Percentiles rank a stretch among this genome's conserved stretches.
phyloP scores from a whole-genome alignment of 2,113 vertebrate genomes.

The Campylomormyrus numenius region DNA sequence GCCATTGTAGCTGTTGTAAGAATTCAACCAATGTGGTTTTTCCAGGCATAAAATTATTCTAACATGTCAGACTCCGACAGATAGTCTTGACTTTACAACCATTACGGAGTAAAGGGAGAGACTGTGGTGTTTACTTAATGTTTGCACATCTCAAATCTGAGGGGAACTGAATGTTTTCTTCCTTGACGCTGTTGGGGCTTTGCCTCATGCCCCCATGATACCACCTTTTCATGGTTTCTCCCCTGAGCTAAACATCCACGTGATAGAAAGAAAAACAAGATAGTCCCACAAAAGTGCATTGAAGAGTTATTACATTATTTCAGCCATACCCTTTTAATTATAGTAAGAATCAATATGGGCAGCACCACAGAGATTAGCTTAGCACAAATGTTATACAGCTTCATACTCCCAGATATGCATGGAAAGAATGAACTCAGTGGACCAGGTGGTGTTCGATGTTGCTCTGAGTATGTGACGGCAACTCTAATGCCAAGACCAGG shows the following conservation, averaged over 20 bases:
- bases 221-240: slow-evolving; percentile 7
- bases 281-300: not conserved
- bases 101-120: not conserved
- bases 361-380: not conserved
- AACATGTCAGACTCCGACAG: not conserved
- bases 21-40: not conserved
- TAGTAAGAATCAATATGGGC: not conserved
- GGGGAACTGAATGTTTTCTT: slow-evolving; percentile 3
- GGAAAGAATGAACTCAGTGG: not conserved
- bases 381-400: not conserved
- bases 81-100: not conserved
- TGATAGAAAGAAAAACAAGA: slow-evolving; percentile 42
- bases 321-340: not conserved
- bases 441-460: not conserved
- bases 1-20: not conserved
- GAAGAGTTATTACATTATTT: not conserved
- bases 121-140: slow-evolving; percentile 32
- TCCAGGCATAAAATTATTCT: not conserved
- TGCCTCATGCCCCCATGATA: slow-evolving; percentile 31
- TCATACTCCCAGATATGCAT: not conserved
- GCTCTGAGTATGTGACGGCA: not conserved
- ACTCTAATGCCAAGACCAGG: not conserved
- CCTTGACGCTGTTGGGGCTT: slow-evolving; percentile 31
- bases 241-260: not conserved
- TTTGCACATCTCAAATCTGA: slow-evolving; percentile 33